Conservation (phyloP, 2,888 invertebrate species). For the Ashinkailepas kermadecensis region DNA sequence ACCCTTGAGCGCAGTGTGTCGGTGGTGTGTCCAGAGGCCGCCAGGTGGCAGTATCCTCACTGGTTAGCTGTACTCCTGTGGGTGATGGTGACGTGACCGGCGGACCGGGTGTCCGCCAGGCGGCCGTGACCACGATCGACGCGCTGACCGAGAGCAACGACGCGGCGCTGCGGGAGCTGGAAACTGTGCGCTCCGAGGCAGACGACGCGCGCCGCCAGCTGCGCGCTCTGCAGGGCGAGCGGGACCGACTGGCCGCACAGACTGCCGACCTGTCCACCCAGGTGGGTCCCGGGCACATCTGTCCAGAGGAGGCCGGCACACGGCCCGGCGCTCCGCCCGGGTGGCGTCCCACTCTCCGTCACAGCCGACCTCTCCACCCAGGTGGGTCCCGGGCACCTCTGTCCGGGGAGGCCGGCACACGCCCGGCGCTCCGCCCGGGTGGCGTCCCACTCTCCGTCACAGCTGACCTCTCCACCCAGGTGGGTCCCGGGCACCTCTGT, state of each 20-base stretch:
- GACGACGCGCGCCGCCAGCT: slow-evolving; percentile 63
- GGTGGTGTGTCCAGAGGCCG: too few relatives aligned
- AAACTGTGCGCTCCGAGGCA: slow-evolving; percentile 58
- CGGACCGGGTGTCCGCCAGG: neutral
- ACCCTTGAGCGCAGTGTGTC: too few relatives aligned
- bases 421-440: too few relatives aligned
- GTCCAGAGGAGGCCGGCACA: too few relatives aligned
- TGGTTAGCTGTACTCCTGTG: too few relatives aligned
- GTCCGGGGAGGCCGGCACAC: too few relatives aligned
- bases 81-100: too few relatives aligned
- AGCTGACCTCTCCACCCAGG: slow-evolving; percentile 75
- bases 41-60: too few relatives aligned
- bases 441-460: too few relatives aligned
- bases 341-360: too few relatives aligned
- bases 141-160: slow-evolving; percentile 5
- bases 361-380: slow-evolving; percentile 52
- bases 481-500: slow-evolving; percentile 39
- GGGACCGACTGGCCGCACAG: slow-evolving; percentile 65
- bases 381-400: slow-evolving; percentile 49
- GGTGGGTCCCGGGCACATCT: slow-evolving; percentile 45
- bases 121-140: slow-evolving; percentile 16
- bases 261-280: slow-evolving; percentile 74
- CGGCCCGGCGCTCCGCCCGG: too few relatives aligned
- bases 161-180: slow-evolving; percentile 60
- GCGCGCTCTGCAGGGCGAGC: slow-evolving; percentile 65